These are phyloP conservation scores for Sialia sialis DNA, from an alignment of 2,113 vertebrate species.

Conservation along the genomic window DNA sequence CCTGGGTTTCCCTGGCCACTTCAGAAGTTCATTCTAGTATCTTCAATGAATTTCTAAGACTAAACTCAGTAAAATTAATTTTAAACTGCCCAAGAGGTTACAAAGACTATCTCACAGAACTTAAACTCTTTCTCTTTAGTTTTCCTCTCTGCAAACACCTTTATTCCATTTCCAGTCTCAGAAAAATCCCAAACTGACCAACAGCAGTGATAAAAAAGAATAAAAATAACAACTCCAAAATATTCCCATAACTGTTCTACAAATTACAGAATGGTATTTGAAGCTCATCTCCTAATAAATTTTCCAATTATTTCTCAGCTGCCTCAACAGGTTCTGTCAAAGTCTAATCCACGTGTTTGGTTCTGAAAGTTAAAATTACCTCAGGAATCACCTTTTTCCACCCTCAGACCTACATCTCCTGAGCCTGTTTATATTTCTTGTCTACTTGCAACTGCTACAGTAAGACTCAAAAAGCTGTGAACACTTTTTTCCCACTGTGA, in stretches of 20 bases:
- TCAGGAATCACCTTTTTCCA: neutral
- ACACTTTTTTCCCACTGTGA: conserved; percentile 17
- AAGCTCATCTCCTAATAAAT: neutral
- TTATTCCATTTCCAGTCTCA: neutral
- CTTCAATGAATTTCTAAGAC: conserved; percentile 6
- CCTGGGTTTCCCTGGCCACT: neutral
- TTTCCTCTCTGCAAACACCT: neutral
- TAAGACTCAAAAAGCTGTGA: conserved; percentile 14
- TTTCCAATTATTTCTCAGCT: neutral
- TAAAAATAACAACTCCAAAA: neutral
- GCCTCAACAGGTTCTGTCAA: neutral
- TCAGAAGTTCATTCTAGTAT: conserved; percentile 3
- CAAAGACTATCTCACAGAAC: neutral
- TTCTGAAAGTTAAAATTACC: neutral
- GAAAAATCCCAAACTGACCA: accelerated
- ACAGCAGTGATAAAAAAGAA: neutral
- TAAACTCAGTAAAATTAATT: neutral
- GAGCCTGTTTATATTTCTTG: neutral
- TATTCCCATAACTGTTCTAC: neutral
- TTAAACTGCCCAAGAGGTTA: neutral
- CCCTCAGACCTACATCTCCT: neutral
- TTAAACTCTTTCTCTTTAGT: neutral
- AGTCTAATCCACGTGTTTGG: neutral
- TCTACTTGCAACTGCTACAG: neutral
- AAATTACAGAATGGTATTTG: neutral